A percentile compares a stretch with the other conserved stretches of the same genome.
phyloP scores from a whole-genome alignment of 2,113 vertebrate genomes.

The Gymnorhina tibicen region DNA sequence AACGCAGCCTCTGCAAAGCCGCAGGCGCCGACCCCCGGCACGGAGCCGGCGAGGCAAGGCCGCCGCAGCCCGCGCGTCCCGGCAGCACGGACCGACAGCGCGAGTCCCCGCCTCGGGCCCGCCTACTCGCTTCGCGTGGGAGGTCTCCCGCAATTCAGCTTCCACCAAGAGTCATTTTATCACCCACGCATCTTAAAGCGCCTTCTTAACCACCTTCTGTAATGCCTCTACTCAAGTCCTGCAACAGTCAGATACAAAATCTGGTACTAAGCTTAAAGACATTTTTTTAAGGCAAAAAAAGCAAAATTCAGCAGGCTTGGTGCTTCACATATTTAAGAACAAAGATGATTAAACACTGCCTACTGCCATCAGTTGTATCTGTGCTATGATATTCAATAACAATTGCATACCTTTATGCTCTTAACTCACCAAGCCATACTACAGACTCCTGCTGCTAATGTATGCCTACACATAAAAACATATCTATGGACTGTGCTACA shows the following conservation, averaged over 20 bases:
- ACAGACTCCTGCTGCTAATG: background rate
- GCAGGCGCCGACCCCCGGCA: background rate
- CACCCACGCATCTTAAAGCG: rapidly evolving
- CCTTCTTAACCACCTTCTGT: background rate
- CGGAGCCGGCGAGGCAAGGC: background rate
- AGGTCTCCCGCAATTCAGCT: too few species aligned
- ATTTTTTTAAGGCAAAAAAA: background rate
- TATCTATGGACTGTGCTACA: background rate
- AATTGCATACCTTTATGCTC: background rate
- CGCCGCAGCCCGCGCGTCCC: background rate
- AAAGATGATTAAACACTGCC: background rate
- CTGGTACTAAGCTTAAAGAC: background rate
- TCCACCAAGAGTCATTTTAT: background rate
- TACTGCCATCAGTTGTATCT: background rate
- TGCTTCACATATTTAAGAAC: background rate
- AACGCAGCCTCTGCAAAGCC: rapidly evolving
- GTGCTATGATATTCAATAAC: background rate
- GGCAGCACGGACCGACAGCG: background rate
- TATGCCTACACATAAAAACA: background rate
- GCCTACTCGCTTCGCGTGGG: rapidly evolving
- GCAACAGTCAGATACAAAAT: background rate
- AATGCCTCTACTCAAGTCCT: background rate
- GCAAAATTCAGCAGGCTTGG: background rate
- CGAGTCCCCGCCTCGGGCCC: rapidly evolving
- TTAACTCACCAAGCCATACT: background rate